phyloP scores from a whole-genome alignment of 2,113 vertebrate species.

The Aleadryas rufinucha region DNA sequence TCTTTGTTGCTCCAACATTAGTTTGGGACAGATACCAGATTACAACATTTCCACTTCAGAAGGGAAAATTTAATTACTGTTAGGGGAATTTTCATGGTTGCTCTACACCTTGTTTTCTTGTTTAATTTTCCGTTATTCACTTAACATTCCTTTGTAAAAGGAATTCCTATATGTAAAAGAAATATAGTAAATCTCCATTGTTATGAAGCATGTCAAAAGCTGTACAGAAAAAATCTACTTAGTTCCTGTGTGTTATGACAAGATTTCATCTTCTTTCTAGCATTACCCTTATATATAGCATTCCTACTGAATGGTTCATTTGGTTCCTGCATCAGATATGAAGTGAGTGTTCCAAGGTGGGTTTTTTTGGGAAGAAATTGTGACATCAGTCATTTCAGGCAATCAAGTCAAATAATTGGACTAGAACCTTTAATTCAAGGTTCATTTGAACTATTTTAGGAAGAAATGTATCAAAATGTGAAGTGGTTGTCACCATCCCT shows the following conservation, averaged over 20 bases:
- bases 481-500: background rate
- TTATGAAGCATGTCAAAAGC: background rate
- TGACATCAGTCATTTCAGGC: background rate
- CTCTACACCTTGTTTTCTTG: background rate
- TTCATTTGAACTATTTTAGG: background rate
- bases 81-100: background rate
- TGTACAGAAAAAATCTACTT: background rate
- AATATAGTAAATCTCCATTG: background rate
- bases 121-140: background rate
- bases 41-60: background rate
- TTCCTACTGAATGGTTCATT: background rate
- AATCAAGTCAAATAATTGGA: background rate
- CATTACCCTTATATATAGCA: background rate
- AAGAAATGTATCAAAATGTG: background rate
- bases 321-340: background rate
- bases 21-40: background rate
- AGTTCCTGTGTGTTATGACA: background rate
- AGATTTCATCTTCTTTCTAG: background rate
- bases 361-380: rapidly evolving
- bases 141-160: background rate
- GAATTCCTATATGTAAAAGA: background rate
- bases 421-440: background rate
- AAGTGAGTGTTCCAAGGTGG: background rate
- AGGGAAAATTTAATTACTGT: background rate
- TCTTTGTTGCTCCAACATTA: background rate